Percentiles rank a stretch among this genome's conserved stretches.
phyloP scores from a whole-genome alignment of 2,113 vertebrate genomes.

The Pelusios castaneus region DNA sequence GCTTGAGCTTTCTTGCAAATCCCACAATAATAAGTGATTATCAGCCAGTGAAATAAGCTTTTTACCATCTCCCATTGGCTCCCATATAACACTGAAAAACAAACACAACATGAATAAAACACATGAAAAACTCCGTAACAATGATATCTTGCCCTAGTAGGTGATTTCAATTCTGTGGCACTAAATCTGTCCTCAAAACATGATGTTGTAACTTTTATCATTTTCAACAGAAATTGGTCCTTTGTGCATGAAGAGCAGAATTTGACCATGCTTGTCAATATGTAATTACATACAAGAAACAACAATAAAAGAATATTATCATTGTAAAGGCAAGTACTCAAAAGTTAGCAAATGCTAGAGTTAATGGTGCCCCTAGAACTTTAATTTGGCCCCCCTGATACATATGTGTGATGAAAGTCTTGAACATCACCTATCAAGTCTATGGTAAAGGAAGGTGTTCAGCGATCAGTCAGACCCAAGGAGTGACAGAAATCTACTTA shows the following conservation, averaged over 20 bases:
- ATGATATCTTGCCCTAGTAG: neutral
- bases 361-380: neutral
- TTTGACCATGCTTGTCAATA: neutral
- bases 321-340: neutral
- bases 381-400: neutral
- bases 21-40: slow-evolving; percentile 93
- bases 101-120: neutral
- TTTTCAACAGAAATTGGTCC: neutral
- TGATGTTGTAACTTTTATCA: neutral
- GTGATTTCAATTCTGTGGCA: neutral
- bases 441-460: neutral
- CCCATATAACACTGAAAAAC: slow-evolving; percentile 89
- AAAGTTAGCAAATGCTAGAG: neutral
- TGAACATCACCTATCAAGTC: neutral
- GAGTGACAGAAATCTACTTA: neutral
- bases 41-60: slow-evolving; percentile 93
- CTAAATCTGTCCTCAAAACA: neutral
- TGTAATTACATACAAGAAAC: neutral
- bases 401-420: neutral
- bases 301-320: neutral
- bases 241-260: neutral
- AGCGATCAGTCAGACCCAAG: neutral
- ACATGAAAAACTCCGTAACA: neutral
- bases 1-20: slow-evolving; percentile 91
- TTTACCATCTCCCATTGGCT: slow-evolving; percentile 95